These are phyloP conservation scores for Zygothrica quintamaculata DNA, from an alignment of 2,888 invertebrate genomes.

Conservation along the genomic window DNA sequence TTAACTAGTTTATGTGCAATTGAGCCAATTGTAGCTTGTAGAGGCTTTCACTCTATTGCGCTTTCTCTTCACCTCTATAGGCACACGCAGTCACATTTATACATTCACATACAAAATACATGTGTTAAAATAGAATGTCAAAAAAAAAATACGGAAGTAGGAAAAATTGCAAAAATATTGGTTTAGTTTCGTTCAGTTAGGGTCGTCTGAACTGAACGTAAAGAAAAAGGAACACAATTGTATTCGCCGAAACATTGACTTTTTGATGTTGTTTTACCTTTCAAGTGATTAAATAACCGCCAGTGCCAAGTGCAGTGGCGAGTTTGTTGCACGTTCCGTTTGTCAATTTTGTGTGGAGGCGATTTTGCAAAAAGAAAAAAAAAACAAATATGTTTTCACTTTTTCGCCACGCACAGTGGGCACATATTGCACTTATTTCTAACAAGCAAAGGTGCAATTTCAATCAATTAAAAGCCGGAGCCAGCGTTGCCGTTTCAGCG, in stretches of 20 bases:
- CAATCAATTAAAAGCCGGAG: constrained; percentile 41
- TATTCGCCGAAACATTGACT: constrained; percentile 64
- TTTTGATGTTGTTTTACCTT: constrained; percentile 35
- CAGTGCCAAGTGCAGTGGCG: constrained; percentile 64
- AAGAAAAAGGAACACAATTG: constrained; percentile 25
- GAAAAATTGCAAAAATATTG: constrained; percentile 60
- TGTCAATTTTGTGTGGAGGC: constrained; percentile 54
- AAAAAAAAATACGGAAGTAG: constrained; percentile 69
- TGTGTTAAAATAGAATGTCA: constrained; percentile 54
- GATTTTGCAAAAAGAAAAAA: constrained; percentile 48
- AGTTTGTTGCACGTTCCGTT: constrained; percentile 28
- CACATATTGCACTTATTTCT: constrained; percentile 59
- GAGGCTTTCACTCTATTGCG: constrained; percentile 69
- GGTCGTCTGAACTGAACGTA: constrained; percentile 12
- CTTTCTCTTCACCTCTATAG: constrained; percentile 61
- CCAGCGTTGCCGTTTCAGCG: constrained; percentile 32
- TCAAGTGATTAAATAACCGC: constrained; percentile 69
- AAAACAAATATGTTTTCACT: constrained; percentile 73
- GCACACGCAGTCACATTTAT: constrained; percentile 19
- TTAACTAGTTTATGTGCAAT: constrained; percentile 39
- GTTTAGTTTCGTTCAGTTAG: constrained; percentile 28
- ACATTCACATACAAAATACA: constrained; percentile 3
- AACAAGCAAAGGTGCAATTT: constrained; percentile 38
- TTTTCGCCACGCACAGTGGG: constrained; percentile 68
- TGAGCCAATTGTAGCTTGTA: constrained; percentile 49